Conservation (phyloP, 1,140 invertebrate genomes). For the Drosophila hydei region DNA sequence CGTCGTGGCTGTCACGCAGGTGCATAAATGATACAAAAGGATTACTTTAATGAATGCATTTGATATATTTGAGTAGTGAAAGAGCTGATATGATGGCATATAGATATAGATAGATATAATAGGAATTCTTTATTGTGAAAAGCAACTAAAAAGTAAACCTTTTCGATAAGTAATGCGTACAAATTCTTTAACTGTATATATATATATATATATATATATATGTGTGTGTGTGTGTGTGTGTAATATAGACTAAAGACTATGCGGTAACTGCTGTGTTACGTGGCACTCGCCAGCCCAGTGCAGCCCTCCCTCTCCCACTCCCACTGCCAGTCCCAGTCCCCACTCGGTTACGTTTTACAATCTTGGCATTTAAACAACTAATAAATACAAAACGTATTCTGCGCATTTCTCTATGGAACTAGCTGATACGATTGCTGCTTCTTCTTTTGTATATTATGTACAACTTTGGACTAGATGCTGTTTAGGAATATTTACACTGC, state of each 20-base stretch:
- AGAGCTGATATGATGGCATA: no score
- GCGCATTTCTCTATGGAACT: slow-evolving; percentile 19
- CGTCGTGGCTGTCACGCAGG: no score
- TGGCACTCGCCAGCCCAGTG: no score
- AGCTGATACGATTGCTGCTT: neutral
- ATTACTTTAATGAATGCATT: neutral
- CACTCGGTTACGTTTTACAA: no score
- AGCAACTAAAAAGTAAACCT: slow-evolving; percentile 43
- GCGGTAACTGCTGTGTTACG: slow-evolving; percentile 13
- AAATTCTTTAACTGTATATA: slow-evolving; percentile 23
- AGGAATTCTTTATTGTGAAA: slow-evolving; percentile 76
- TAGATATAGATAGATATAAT: slow-evolving; percentile 28
- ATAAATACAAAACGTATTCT: slow-evolving; percentile 31
- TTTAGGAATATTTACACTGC: slow-evolving; percentile 58
- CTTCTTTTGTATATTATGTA: slow-evolving; percentile 46
- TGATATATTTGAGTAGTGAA: no score
- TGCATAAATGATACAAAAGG: no score
- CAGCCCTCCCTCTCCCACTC: no score
- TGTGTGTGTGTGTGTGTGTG: slow-evolving; percentile 1
- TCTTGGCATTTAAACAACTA: slow-evolving; percentile 30
- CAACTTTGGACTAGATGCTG: slow-evolving; percentile 74
- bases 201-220: slow-evolving; percentile 3
- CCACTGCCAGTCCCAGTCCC: no score
- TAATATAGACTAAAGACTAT: slow-evolving; percentile 35
- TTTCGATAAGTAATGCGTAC: slow-evolving; percentile 38